Evolutionary conservation across 2,797 vertebrate genomes (phyloP), one percentile per base, ranked within the genome.

Genomic region (Malurus splendens): DNA sequence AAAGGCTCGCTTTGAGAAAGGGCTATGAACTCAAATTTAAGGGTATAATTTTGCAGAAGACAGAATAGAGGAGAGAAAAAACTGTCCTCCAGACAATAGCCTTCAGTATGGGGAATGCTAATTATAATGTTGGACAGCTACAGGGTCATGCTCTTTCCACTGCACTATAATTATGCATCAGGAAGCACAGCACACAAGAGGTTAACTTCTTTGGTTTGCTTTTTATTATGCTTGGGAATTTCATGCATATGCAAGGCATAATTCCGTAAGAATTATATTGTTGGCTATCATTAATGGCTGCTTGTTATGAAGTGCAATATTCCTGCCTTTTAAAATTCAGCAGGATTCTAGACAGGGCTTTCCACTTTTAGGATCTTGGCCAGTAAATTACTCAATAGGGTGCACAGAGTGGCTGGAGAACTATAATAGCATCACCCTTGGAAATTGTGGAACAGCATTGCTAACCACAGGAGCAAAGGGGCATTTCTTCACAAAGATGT

Each of bases 351-450:
- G 82, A 96, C 94, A 94, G 91, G 92, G 86, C 92, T 78, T 91
- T 92, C 90, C 90, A 95, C 88, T 93, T 56, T 94, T 95, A 90
- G 94, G 92, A 95, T 92, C 76, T 72, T 77, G 88, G 94, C 96
- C 96, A 97, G 94, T 94, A 94, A 93, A 93, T 97, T 96, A 96
- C 94, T 96, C 95, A 97, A 78, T 80, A 82, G 90, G 82, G 82
- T 94, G 90, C 94, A 94, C 52, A 90, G 72, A 95, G 95, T 94
- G 82, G 70, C 80, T 95, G 75, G 83, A 96, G 90, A 79, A 93
- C 84, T 94, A 92, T 92, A 96, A 96, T 93, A 95, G 92, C 91
- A 95, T 96, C 90, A 90, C 78, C 93, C 96, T 95, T 97, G 93
- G 96, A 96, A 96, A 94, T 94, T 92, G 85, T 94, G 91, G 92